Evolutionary conservation across 2,888 invertebrate genomes (phyloP), one percentile per base, ranked within the genome.

Genomic region (Aricia artaxerxes): DNA sequence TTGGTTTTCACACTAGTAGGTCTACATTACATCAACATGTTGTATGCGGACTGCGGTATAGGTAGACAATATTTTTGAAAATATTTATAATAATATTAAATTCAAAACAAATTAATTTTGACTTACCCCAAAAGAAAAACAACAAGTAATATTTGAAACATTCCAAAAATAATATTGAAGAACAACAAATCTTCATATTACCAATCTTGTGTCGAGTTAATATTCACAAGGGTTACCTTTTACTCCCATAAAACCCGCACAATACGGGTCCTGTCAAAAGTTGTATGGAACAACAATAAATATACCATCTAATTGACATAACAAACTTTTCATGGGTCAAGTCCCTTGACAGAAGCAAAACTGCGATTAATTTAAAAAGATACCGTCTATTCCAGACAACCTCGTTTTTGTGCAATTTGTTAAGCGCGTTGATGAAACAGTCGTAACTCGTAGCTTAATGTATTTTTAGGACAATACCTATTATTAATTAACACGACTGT

Each of bases 341-440:
- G 40, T 73, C 49, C 73, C 73, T 40, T 73, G 73, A 44, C 13
- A 24, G 44, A 31, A 73, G 24, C 73, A 49, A 49, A 38, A 53
- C 60, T 16, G 44, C 13, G 16, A 75, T 82, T 80, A 81, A 82
- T 82, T 82, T 82, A 82, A 82, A 82, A 81, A 81, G 81, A 80
- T 81, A 81, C 80, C 78, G 81, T 82, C 81, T 82, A 80, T 77
- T 79, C 77, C 76, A 78, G 78, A 80, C 78, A 79, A 80, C 24
- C 76, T 79, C 78, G 78, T 76, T 35, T 69, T 24, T 78, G 16
- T 24, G 57, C 57, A 57, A 35, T 76, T 53, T 24, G n/a, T 73
- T 44, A 35, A n/a, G 35, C 76, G n/a, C 16, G 53, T 75, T 53
- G 13, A 13, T 31, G 16, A 35, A 57, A 75, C 5, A 13, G 2